Percentiles rank a stretch among this genome's conserved stretches.
These are phyloP conservation scores for Hydriomena furcata DNA, from an alignment of 2,888 invertebrate species.

Conservation along the genomic window DNA sequence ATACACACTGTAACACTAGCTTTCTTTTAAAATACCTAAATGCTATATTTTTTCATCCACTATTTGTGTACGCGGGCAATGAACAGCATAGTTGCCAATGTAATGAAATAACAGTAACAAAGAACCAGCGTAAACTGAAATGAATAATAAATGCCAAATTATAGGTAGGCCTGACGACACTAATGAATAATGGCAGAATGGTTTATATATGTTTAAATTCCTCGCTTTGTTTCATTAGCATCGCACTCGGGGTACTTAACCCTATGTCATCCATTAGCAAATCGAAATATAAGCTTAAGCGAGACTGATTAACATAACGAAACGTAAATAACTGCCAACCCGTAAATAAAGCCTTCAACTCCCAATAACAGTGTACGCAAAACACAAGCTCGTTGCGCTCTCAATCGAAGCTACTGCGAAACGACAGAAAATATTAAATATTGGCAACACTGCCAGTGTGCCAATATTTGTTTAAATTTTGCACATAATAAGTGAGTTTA, in stretches of 20 bases:
- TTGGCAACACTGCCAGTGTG: no score
- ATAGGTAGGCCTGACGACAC: background rate
- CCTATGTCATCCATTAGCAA: conserved; percentile 17
- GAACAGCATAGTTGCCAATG: background rate
- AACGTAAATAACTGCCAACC: conserved; percentile 11
- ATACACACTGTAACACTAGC: no score
- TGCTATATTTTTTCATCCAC: background rate
- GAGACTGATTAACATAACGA: conserved; percentile 14
- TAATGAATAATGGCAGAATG: conserved; percentile 10
- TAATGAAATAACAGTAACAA: conserved; percentile 2
- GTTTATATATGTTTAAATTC: conserved; percentile 15
- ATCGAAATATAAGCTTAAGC: conserved; percentile 18
- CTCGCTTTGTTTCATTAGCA: conserved; percentile 15
- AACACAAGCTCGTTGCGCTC: background rate
- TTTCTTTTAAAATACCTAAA: no score
- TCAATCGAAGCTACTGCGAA: no score
- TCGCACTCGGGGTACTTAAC: conserved; percentile 13
- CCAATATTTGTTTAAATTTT: no score
- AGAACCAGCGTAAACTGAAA: conserved; percentile 4
- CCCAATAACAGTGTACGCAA: background rate
- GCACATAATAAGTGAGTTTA: no score
- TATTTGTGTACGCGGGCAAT: background rate
- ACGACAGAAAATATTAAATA: no score
- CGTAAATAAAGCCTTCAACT: conserved; percentile 8
- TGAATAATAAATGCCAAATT: conserved; percentile 15